A percentile compares a stretch with the other conserved stretches of the same genome.
Evolutionary conservation across 2,113 vertebrate species (phyloP).

Genomic region (Cyrtonyx montezumae): DNA sequence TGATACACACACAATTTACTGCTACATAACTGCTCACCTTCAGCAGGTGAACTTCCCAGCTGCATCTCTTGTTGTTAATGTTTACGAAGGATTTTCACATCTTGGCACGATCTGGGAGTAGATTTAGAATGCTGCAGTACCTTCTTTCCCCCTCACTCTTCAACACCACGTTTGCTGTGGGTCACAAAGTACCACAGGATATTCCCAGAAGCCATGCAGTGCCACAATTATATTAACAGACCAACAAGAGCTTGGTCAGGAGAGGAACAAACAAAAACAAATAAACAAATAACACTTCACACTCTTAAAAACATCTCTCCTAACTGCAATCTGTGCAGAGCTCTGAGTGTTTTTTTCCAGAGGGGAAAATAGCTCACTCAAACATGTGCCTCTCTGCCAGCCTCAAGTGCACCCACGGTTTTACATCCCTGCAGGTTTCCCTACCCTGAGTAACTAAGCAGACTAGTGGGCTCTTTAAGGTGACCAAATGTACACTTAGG

Average conservation of each 20-base stretch:
- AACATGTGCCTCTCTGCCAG: neutral
- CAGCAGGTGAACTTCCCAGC: neutral
- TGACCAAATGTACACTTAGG: fast-evolving
- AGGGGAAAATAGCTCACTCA: neutral
- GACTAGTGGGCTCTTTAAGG: neutral
- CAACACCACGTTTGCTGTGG: neutral
- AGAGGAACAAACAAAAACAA: neutral
- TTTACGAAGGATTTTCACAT: neutral
- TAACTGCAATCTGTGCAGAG: neutral
- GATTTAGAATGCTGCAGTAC: neutral
- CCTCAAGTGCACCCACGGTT: fast-evolving
- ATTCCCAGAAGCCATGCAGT: neutral
- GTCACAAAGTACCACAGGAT: fast-evolving
- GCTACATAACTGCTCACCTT: neutral
- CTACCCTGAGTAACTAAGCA: fast-evolving
- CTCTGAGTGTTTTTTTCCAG: fast-evolving
- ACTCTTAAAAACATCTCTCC: neutral
- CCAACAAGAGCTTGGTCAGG: neutral
- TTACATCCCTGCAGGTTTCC: too few relatives aligned
- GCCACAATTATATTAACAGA: fast-evolving
- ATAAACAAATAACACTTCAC: neutral
- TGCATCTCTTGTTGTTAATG: neutral
- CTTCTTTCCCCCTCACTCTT: neutral
- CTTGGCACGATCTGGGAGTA: fast-evolving
- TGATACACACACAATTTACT: fast-evolving